Evolutionary conservation across 2,113 vertebrate species (phyloP).

Genomic region (Hystrix brachyura): DNA sequence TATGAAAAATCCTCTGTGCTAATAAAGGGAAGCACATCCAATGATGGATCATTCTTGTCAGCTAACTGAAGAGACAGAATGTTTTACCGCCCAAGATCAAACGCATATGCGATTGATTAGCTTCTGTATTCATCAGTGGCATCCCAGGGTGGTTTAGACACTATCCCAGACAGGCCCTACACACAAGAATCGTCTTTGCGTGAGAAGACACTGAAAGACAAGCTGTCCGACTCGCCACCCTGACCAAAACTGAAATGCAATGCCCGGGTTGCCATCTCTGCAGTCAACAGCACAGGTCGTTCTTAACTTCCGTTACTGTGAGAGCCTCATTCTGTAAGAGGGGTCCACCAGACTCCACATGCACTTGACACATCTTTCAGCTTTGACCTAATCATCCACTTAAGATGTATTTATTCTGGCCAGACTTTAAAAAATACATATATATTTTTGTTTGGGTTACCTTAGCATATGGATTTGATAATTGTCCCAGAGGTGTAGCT

Average conservation of each 20-base stretch:
- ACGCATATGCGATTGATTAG: neutral
- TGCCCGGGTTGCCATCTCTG: neutral
- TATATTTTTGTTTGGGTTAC: neutral
- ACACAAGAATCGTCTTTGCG: neutral
- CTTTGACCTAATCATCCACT: neutral
- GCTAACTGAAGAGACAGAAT: neutral
- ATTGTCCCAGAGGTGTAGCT: neutral
- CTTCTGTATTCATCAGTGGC: neutral
- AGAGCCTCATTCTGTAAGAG: neutral
- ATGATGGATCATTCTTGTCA: neutral
- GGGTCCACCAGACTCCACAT: neutral
- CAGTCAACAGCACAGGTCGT: neutral
- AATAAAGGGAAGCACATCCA: neutral
- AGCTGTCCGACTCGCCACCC: neutral
- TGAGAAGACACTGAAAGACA: neutral
- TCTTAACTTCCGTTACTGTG: neutral
- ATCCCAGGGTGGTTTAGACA: too few species aligned
- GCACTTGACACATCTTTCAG: too few species aligned
- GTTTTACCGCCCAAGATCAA: neutral
- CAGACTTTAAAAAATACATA: neutral
- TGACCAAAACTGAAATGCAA: neutral
- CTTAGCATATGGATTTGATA: neutral
- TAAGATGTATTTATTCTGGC: too few species aligned
- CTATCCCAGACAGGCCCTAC: neutral
- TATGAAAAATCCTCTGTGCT: neutral